Evolutionary conservation across 1,140 invertebrate species (phyloP), one percentile per base, ranked within the genome.

Genomic region (Drosophila kepulauana): DNA sequence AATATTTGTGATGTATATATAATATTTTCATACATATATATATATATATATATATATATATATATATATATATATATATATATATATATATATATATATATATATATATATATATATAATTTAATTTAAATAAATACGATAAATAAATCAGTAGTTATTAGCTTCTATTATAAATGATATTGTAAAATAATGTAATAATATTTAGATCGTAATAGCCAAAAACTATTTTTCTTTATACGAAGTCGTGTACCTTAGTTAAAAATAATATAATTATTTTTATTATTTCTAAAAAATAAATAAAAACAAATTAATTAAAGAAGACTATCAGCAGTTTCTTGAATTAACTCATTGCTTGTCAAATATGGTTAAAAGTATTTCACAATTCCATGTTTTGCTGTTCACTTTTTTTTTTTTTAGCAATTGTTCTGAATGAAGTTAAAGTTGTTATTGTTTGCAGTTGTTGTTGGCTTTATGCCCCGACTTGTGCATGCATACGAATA

Each of bases 401-500:
- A 38, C 5, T 56, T 45, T 38, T 38, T 33, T 38, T 38, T 33
- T 15, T 13, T 20, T 46, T 28, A 20, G 33, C 66, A 63, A 75
- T 58, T 69, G 64, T 69, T 57, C 38, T 52, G 57, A 64, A 58
- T 54, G 41, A 57, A 59, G 46, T 69, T 61, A 46, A 41, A 35
- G 65, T 65, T 78, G 59, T 62, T 56, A 28, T 56, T 48, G 16
- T 59, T 52, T 30, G 20, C 20, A 52, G 33, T 71, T 56, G 41
- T 6, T 43, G 41, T 51, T 49, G 48, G 33, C 56, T 56, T 69
- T 78, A 66, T 74, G 65, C 33, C 28, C 20, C 20, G 25, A 57
- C 38, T 25, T 54, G 78, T 80, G 88, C 87, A 91, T 91, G 87
- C 70, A 81, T 79, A 68, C 74, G 57, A 74, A 79, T 91, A 91